These are phyloP conservation scores for Semicossyphus pulcher DNA, from an alignment of 2,113 vertebrate genomes.

Conservation along the genomic window DNA sequence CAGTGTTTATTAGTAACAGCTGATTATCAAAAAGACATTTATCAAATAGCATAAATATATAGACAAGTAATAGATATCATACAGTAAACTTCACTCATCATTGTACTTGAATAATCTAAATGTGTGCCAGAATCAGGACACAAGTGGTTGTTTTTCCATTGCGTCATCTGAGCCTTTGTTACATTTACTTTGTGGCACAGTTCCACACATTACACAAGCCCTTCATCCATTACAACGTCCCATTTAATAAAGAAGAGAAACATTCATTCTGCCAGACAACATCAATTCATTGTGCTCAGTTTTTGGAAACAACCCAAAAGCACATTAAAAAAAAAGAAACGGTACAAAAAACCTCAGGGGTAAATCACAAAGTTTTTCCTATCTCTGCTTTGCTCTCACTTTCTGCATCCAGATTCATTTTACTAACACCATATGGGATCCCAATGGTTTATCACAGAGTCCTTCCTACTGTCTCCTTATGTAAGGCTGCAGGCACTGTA, in stretches of 20 bases:
- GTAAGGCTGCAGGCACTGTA: slow-evolving; percentile 32
- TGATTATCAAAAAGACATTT: slow-evolving; percentile 31
- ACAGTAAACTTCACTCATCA: slow-evolving; percentile 27
- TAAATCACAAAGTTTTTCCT: slow-evolving; percentile 8
- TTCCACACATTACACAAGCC: slow-evolving; percentile 59
- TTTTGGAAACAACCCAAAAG: slow-evolving; percentile 42
- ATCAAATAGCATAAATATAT: slow-evolving; percentile 42
- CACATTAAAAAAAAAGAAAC: not conserved
- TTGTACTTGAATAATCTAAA: slow-evolving; percentile 6
- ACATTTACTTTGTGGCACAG: slow-evolving; percentile 54
- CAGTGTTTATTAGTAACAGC: slow-evolving; percentile 64
- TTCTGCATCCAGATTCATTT: slow-evolving; percentile 21
- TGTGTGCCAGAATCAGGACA: slow-evolving; percentile 37
- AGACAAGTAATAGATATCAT: not conserved
- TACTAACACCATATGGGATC: slow-evolving; percentile 9
- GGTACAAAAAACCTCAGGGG: slow-evolving; percentile 29
- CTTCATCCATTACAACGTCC: slow-evolving; percentile 53
- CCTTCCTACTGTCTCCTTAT: not conserved
- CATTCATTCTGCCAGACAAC: slow-evolving; percentile 43
- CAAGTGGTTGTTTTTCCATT: slow-evolving; percentile 16
- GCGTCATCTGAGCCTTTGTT: slow-evolving; percentile 57
- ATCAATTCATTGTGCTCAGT: slow-evolving; percentile 46
- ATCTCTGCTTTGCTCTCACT: not conserved
- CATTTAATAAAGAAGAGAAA: slow-evolving; percentile 63
- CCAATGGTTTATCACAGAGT: slow-evolving; percentile 19